Evolutionary conservation across 2,888 invertebrate genomes (phyloP).

Genomic region (Lasioglossum vierecki): DNA sequence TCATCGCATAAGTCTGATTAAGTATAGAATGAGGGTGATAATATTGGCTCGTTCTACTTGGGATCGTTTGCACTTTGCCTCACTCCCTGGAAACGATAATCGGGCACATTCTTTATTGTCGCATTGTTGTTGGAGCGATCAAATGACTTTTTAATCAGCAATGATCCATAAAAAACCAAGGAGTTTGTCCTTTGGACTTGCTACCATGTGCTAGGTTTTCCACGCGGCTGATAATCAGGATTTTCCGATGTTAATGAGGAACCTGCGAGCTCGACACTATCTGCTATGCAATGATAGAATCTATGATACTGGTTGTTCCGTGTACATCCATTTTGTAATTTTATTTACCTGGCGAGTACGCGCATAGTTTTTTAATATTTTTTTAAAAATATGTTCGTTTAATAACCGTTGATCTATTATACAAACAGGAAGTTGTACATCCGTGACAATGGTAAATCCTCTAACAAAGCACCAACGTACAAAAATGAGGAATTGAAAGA

Average conservation of each 20-base stretch:
- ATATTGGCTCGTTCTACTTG: conserved; percentile 1
- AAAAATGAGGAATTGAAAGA: background rate
- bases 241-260: background rate
- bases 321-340: background rate
- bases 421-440: background rate
- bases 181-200: background rate
- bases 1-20: background rate
- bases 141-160: background rate
- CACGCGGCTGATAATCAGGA: background rate
- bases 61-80: background rate
- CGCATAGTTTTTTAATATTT: background rate
- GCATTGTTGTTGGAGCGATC: background rate
- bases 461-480: background rate
- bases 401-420: background rate
- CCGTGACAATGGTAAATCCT: background rate
- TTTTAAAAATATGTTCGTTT: background rate
- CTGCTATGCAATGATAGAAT: too few relatives aligned
- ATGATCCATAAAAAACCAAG: background rate
- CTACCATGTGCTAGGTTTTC: background rate
- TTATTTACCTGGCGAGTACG: background rate
- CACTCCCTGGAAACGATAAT: background rate
- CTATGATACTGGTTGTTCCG: background rate
- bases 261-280: background rate
- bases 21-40: background rate
- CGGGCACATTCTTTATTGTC: background rate